Conservation (phyloP, 1,140 invertebrate genomes). For the Bombus breviceps region DNA sequence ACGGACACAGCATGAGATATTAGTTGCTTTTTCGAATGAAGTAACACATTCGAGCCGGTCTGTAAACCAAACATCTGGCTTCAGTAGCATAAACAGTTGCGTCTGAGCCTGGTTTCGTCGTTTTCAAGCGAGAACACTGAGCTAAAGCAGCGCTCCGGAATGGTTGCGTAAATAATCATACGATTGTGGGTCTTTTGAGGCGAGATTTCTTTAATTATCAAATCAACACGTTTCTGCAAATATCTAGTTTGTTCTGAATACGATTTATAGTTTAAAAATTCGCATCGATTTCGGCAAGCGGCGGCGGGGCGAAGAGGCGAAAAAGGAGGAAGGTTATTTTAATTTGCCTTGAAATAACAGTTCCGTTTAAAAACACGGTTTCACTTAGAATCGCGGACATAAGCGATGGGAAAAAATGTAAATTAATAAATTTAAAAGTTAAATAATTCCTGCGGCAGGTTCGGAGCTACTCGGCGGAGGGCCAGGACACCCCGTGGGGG, state of each 20-base stretch:
- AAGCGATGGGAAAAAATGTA: slow-evolving; percentile 27
- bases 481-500: too few species aligned
- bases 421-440: slow-evolving; percentile 45
- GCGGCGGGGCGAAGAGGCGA: fast-evolving
- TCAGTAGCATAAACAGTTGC: slow-evolving; percentile 53
- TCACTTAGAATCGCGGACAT: background rate
- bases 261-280: background rate
- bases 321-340: background rate
- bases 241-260: background rate
- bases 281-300: background rate
- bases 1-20: slow-evolving; percentile 23
- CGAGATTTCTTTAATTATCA: background rate
- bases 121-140: slow-evolving; percentile 17
- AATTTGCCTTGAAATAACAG: background rate
- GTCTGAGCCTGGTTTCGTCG: slow-evolving; percentile 28
- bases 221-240: background rate
- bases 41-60: slow-evolving; percentile 31
- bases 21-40: slow-evolving; percentile 63
- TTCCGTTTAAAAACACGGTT: slow-evolving; percentile 13
- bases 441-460: slow-evolving; percentile 33
- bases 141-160: slow-evolving; percentile 18
- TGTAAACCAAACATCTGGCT: slow-evolving; percentile 62
- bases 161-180: slow-evolving; percentile 28
- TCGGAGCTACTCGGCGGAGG: background rate
- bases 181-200: background rate